Base-by-base conservation (phyloP, 1,140 invertebrate species). In the Dysdera silvatica region DNA sequence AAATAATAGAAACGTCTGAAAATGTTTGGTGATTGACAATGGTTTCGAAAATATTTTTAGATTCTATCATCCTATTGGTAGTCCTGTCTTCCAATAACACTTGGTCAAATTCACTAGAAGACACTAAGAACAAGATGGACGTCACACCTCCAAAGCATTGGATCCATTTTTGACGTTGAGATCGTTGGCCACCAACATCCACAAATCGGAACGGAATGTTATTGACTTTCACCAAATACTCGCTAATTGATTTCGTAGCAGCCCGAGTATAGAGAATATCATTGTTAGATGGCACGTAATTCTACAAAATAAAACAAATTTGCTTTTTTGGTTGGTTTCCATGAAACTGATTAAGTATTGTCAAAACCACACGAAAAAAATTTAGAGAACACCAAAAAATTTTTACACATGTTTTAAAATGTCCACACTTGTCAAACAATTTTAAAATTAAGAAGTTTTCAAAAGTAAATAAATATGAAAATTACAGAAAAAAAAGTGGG, bases 111-210 rank as follows among this genome's bases (percentile, higher is more conserved):
- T 98, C 95, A 24, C 91, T 96, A 32, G 91, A 93, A 4, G 95
- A 95, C 16, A 96, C 94, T 54, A 98, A 82, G 79, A 98, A 98
- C 69, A 98, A 79, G 76, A 95, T 93, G 24, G 93, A 96, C 29
- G 93, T 97, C 33, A 98, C 93, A 41, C 86, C 89, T 71, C 94
- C 90, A 78, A 98, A 98, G 79, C 95, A 98, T 78, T 92, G 91
- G 71, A 92, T 89, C 95, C 95, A 98, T 77, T 98, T 98, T 78
- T 94, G 91, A 70, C 95, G 82, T 75, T 98, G 95, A 63, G 94
- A 96, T 75, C 95, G 80, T 78, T 98, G 95, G 16, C 95, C 95
- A 40, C 95, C 94, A 41, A 98, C 93, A 80, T 97, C 94, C 37
- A 96, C 91, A 79, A 97, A 98, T 70, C 90, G 83, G 80, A 98